Conservation (phyloP, 2,888 invertebrate genomes). For the Oligia fasciuncula region DNA sequence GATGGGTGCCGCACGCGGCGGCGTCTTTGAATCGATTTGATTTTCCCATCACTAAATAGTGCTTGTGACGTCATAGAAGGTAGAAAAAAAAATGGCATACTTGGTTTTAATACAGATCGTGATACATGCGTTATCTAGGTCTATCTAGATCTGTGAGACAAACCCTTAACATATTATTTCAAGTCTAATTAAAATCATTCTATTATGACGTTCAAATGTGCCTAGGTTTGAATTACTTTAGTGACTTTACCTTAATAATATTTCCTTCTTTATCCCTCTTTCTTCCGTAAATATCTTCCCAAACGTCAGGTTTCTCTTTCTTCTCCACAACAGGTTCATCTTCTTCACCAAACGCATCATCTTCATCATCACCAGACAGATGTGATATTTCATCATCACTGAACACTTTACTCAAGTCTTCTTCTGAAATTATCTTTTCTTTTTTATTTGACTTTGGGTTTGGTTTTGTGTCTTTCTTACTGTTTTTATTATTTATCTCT, state of each 20-base stretch:
- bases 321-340: slow-evolving; percentile 69
- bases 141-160: too few relatives aligned
- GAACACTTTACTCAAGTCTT: slow-evolving; percentile 80
- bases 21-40: too few relatives aligned
- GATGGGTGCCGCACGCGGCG: too few relatives aligned
- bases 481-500: slow-evolving; percentile 46
- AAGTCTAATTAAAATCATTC: neutral
- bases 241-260: slow-evolving; percentile 89
- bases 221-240: neutral
- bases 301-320: slow-evolving; percentile 84
- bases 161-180: neutral
- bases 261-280: slow-evolving; percentile 95
- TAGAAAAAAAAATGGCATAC: too few relatives aligned
- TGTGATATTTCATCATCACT: slow-evolving; percentile 88
- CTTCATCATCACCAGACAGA: slow-evolving; percentile 76
- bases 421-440: slow-evolving; percentile 77
- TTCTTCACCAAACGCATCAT: slow-evolving; percentile 68
- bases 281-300: slow-evolving; percentile 98
- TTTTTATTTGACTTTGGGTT: slow-evolving; percentile 51
- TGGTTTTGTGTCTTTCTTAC: slow-evolving; percentile 45
- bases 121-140: too few relatives aligned
- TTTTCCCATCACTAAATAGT: too few relatives aligned
- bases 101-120: too few relatives aligned
- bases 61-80: too few relatives aligned
- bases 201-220: neutral